These are phyloP conservation scores for Pimpla rufipes DNA, from an alignment of 2,888 invertebrate species.

Conservation along the genomic window DNA sequence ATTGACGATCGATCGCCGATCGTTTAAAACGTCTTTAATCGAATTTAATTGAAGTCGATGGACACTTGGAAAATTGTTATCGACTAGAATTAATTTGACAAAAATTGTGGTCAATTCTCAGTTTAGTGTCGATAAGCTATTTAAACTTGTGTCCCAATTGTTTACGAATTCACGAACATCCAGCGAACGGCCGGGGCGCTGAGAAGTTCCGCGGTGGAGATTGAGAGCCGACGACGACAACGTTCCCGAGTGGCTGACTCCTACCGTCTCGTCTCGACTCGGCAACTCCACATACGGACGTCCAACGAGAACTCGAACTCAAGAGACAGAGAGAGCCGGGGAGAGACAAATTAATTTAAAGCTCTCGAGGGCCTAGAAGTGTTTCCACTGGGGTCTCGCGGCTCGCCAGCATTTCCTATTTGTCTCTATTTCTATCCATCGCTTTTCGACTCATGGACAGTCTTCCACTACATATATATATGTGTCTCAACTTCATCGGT, in stretches of 20 bases:
- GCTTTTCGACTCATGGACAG: conserved; percentile 6
- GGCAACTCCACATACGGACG: conserved; percentile 14
- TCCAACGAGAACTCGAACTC: conserved; percentile 41
- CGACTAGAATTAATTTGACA: too few relatives aligned
- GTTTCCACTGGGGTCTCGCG: conserved; percentile 44
- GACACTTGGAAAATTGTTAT: too few relatives aligned
- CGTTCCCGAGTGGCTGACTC: conserved; percentile 37
- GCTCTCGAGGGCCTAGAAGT: conserved; percentile 51
- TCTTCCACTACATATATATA: not conserved
- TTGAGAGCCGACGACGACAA: conserved; percentile 32
- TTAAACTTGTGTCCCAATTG: not conserved
- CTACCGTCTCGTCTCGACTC: conserved; percentile 30
- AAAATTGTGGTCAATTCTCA: too few relatives aligned
- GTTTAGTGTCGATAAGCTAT: too few relatives aligned
- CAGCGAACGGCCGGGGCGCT: not conserved
- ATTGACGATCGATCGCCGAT: not conserved
- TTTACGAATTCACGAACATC: not conserved
- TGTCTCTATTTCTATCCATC: conserved; percentile 26
- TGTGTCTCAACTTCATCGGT: conserved; percentile 37
- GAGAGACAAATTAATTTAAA: conserved; percentile 67
- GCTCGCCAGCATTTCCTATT: conserved; percentile 38
- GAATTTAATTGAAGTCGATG: too few relatives aligned
- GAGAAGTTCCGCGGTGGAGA: conserved; percentile 34
- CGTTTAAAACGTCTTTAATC: not conserved
- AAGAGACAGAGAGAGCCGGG: not conserved